Percentiles rank a stretch among this genome's conserved stretches.
Evolutionary conservation across 2,797 vertebrate species (phyloP).

Genomic region (Pogoniulus pusillus): DNA sequence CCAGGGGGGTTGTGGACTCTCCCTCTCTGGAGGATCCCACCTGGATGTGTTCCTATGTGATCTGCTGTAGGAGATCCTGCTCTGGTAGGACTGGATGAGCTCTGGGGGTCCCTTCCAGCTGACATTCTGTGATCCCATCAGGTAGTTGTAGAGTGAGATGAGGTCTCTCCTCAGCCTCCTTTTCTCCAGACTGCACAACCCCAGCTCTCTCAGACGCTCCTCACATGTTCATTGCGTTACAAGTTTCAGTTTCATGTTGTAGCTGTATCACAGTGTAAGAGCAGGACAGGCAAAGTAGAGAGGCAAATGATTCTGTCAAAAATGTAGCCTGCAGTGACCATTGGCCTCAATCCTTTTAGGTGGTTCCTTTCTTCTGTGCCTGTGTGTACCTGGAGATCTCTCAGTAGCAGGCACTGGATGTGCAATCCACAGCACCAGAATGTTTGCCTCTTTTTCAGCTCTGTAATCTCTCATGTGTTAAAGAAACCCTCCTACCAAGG

Average conservation of each 20-base stretch:
- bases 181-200: too few relatives aligned
- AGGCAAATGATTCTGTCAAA: too few relatives aligned
- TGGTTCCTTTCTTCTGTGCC: background rate
- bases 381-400: background rate
- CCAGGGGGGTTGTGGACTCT: too few relatives aligned
- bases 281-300: background rate
- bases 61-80: too few relatives aligned
- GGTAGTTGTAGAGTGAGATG: too few relatives aligned
- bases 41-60: too few relatives aligned
- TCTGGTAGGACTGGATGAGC: too few relatives aligned
- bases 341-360: background rate
- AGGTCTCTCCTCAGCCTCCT: too few relatives aligned
- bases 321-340: background rate
- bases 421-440: background rate
- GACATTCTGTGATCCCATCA: too few relatives aligned
- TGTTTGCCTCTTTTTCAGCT: background rate
- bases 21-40: too few relatives aligned
- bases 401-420: background rate
- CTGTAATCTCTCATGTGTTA: background rate
- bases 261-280: background rate
- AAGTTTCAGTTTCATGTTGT: background rate
- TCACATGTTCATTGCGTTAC: background rate
- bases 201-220: too few relatives aligned
- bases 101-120: too few relatives aligned
- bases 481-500: background rate